Conservation (phyloP, 2,113 vertebrate species). For the Fregetta grallaria region DNA sequence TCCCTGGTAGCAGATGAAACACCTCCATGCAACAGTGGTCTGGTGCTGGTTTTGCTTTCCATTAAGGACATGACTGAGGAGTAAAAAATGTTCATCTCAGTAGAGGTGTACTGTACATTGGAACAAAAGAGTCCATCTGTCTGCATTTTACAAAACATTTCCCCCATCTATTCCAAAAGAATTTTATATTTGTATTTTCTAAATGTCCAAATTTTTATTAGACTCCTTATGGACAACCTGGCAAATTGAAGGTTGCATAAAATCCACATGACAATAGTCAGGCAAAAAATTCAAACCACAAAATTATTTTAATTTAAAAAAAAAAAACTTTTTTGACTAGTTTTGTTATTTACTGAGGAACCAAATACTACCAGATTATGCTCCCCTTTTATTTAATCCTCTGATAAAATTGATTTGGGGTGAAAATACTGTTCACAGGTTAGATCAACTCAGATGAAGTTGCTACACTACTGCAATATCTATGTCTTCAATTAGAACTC, state of each 20-base stretch:
- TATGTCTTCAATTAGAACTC: not conserved
- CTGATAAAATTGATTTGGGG: not conserved
- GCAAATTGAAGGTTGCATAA: constrained; percentile 4
- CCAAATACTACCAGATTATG: not conserved
- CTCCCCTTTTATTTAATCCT: not conserved
- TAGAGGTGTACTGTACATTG: not conserved
- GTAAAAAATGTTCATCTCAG: not conserved
- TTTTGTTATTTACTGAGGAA: not conserved
- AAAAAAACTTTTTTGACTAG: not conserved
- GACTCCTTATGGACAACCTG: not conserved
- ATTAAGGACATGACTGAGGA: not conserved
- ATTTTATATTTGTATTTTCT: not conserved
- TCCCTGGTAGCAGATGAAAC: not conserved
- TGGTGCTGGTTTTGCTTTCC: not conserved
- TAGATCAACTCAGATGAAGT: not conserved
- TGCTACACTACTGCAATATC: not conserved
- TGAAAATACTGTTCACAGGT: not conserved
- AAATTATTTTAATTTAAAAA: not conserved
- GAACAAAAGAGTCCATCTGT: constrained; percentile 11
- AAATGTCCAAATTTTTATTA: not conserved
- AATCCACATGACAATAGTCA: not conserved
- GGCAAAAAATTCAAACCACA: not conserved
- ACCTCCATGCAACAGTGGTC: not conserved
- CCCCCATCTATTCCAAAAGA: not conserved
- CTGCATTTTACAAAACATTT: constrained; percentile 5